A percentile compares a stretch with the other conserved stretches of the same genome.
Conservation (phyloP, 2,797 vertebrate species). For the Varecia variegata region DNA sequence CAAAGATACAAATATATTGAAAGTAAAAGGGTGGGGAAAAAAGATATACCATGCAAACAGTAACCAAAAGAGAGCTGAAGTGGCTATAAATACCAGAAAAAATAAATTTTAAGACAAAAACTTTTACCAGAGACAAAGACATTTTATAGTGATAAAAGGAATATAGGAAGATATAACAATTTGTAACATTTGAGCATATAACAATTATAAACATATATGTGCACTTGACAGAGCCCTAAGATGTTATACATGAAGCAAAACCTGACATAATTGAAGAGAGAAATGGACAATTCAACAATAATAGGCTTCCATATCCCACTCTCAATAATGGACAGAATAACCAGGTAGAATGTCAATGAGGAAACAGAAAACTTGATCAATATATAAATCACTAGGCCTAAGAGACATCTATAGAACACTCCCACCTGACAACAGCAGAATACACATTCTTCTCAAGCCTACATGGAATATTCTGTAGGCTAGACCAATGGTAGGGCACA, state of each 20-base stretch:
- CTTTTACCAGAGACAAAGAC: not conserved
- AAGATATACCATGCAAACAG: not conserved
- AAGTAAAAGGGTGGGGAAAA: not conserved
- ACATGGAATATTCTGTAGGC: not conserved
- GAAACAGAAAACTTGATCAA: not conserved
- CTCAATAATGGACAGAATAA: not conserved
- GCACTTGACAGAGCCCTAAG: not conserved
- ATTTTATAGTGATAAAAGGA: not conserved
- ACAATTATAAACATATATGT: not conserved
- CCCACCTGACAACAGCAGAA: not conserved
- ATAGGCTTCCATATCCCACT: not conserved
- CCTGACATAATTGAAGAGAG: not conserved
- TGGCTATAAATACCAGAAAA: not conserved
- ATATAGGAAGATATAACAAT: not conserved
- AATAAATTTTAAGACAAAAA: not conserved
- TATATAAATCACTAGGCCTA: not conserved
- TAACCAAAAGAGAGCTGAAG: not conserved
- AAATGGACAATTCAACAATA: not conserved
- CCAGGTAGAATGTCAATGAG: not conserved
- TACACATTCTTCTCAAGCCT: not conserved
- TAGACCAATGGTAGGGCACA: not conserved
- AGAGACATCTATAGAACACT: not conserved
- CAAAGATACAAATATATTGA: not conserved
- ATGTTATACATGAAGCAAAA: not conserved
- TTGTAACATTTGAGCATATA: not conserved